These are phyloP conservation scores for Tachysurus fulvidraco DNA, from an alignment of 2,113 vertebrate species.

Conservation along the genomic window DNA sequence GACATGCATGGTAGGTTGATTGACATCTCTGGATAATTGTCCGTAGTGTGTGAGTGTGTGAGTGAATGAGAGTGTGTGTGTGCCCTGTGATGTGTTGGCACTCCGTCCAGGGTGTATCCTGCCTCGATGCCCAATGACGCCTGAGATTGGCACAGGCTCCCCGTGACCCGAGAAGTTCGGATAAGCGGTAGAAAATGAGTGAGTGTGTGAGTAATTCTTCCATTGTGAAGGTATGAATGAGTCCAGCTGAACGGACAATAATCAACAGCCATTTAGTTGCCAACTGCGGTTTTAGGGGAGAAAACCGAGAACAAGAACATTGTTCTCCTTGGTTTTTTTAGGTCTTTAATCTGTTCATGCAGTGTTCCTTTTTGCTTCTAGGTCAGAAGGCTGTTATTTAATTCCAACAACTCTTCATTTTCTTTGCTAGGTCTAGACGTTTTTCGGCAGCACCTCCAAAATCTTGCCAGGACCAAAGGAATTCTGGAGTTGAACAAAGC, in stretches of 20 bases:
- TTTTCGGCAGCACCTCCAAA: conserved; percentile 96
- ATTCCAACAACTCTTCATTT: background rate
- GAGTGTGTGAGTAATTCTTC: too few relatives aligned
- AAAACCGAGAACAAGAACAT: background rate
- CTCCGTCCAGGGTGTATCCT: too few relatives aligned
- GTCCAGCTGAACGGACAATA: background rate
- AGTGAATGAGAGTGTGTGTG: too few relatives aligned
- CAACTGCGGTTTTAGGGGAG: background rate
- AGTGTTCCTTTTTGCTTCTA: background rate
- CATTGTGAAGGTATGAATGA: conserved; percentile 28
- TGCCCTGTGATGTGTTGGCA: too few relatives aligned
- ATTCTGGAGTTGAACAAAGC: conserved; percentile 97
- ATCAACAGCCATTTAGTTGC: background rate
- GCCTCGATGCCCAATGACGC: too few relatives aligned
- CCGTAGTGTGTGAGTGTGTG: too few relatives aligned
- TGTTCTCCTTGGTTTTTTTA: background rate
- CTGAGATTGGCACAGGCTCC: too few relatives aligned
- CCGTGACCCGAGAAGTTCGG: too few relatives aligned
- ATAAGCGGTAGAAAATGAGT: too few relatives aligned
- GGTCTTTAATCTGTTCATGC: background rate
- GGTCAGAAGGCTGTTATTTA: background rate
- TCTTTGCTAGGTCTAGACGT: conserved; percentile 84
- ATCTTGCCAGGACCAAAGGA: conserved; percentile 95
- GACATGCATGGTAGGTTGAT: too few relatives aligned
- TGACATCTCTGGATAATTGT: too few relatives aligned